Evolutionary conservation across 1,140 invertebrate genomes (phyloP).

Genomic region (Ips nitidus): DNA sequence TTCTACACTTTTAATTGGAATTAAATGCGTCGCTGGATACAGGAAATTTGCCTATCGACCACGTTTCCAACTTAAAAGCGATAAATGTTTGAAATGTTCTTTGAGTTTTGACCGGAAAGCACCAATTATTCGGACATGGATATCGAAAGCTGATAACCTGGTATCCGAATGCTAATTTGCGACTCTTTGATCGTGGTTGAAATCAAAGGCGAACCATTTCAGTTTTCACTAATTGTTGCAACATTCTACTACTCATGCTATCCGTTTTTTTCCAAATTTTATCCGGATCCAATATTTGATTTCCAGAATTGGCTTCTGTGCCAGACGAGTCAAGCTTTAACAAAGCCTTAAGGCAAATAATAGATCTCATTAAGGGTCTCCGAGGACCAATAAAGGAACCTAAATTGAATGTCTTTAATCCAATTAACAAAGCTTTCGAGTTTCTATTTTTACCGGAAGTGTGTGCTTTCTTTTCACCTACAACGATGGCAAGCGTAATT

Average conservation of each 20-base stretch:
- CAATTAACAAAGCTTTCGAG: constrained; percentile 14
- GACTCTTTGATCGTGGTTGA: too few relatives aligned
- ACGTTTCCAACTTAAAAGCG: too few relatives aligned
- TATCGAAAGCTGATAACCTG: too few relatives aligned
- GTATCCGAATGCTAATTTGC: too few relatives aligned
- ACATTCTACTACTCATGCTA: neutral
- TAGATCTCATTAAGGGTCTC: constrained; percentile 24
- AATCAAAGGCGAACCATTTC: too few relatives aligned
- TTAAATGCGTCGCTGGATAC: too few relatives aligned
- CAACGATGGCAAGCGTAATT: constrained; percentile 8
- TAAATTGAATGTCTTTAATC: constrained; percentile 28
- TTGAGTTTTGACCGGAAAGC: too few relatives aligned
- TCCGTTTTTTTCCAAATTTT: constrained; percentile 1
- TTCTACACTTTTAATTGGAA: too few relatives aligned
- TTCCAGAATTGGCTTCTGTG: neutral
- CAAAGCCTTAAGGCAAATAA: constrained; percentile 18
- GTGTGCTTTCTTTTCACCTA: constrained; percentile 14
- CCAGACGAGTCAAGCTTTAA: neutral
- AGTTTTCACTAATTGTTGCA: too few relatives aligned
- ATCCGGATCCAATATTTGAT: constrained; percentile 14
- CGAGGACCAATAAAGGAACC: constrained; percentile 16
- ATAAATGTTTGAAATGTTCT: too few relatives aligned
- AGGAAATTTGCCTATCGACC: too few relatives aligned
- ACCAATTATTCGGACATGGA: too few relatives aligned
- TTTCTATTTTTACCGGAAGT: constrained; percentile 8